Evolutionary conservation across 2,888 invertebrate species (phyloP), one percentile per base, ranked within the genome.

Genomic region (Tipula confusa): DNA sequence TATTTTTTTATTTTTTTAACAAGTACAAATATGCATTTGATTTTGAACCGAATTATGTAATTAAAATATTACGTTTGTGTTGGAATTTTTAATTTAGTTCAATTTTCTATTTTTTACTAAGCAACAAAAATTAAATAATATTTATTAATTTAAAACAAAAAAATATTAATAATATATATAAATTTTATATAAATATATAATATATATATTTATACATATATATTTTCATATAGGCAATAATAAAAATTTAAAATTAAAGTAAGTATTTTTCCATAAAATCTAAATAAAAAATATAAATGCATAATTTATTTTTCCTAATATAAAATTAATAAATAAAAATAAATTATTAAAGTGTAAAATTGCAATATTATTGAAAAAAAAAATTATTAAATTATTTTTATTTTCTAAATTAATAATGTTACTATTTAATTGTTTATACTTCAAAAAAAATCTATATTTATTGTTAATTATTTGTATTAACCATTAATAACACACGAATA

Each of bases 71-170:
- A 15, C 7, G 15, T 81, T 31, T 81, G 80, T 81, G 29, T 81
- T 31, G 15, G n/a, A 29, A 31, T 31, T 28, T 31, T 81, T 81
- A n/a, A n/a, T n/a, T n/a, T n/a, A n/a, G n/a, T n/a, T 29, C 15
- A 81, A 29, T 81, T 81, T 79, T 79, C 79, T 79, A 29, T 29
- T 79, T 81, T 81, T 81, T 31, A 11, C 80, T 81, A 81, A 81
- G 15, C 15, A 31, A 81, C 29, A 31, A 29, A 28, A 29, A 31
- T n/a, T 15, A 29, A 79, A 80, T 80, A 80, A 29, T 29, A 64
- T n/a, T n/a, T n/a, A 64, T 24, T 64, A 64, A 64, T 64, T 64
- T n/a, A n/a, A n/a, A 64, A 64, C 64, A 64, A 64, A 64, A 33
- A 18, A 64, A 18, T 24, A 64, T n/a, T n/a, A n/a, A n/a, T n/a